These are phyloP conservation scores for Cephus rjabovi DNA, from an alignment of 2,888 invertebrate species.

Conservation along the genomic window DNA sequence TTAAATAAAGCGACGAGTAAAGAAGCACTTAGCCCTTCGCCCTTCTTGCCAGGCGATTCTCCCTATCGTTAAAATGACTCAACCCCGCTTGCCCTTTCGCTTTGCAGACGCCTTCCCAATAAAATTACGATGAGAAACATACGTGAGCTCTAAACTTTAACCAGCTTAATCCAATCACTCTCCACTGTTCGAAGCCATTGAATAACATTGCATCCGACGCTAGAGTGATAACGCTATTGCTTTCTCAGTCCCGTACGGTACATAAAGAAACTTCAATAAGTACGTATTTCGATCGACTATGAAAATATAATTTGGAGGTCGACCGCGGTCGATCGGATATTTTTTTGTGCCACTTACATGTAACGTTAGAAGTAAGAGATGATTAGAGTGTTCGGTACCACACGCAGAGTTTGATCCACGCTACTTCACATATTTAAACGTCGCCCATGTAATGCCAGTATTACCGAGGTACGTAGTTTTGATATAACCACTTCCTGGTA, in stretches of 20 bases:
- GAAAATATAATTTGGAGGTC: neutral
- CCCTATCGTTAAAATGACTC: too few relatives aligned
- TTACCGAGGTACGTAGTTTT: constrained; percentile 27
- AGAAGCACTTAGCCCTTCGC: too few relatives aligned
- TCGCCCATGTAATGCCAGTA: neutral
- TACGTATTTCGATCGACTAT: neutral
- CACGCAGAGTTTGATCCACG: neutral
- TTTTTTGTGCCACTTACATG: neutral
- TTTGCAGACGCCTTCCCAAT: neutral
- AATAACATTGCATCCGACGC: neutral
- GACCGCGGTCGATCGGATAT: neutral
- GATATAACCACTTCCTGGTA: constrained; percentile 31
- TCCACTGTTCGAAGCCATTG: neutral
- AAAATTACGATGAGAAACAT: neutral
- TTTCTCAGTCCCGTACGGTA: neutral
- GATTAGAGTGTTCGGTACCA: neutral
- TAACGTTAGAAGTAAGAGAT: neutral
- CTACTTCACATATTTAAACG: neutral
- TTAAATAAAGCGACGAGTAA: too few relatives aligned
- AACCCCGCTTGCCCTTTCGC: too few relatives aligned
- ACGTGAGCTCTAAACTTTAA: neutral
- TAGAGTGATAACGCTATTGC: neutral
- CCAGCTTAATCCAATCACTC: neutral
- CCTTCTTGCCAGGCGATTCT: too few relatives aligned
- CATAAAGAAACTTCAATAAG: neutral